These are phyloP conservation scores for Trichacis sp. DNA, from an alignment of 2,888 invertebrate genomes.

Conservation along the genomic window DNA sequence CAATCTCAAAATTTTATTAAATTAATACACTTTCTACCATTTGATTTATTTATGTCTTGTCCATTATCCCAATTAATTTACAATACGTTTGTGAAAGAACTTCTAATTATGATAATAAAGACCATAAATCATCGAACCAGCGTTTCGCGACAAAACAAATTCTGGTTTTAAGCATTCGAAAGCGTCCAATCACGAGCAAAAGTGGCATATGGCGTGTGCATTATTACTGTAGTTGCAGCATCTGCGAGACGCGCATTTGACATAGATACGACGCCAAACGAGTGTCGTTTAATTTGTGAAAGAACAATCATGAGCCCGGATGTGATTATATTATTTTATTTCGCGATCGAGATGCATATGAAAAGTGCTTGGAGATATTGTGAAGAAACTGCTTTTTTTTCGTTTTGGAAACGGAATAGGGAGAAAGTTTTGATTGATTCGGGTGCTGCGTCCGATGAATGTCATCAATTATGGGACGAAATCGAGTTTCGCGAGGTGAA, in stretches of 20 bases:
- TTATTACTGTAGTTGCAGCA: neutral
- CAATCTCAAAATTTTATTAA: too few species aligned
- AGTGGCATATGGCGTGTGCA: neutral
- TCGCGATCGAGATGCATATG: too few species aligned
- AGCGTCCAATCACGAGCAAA: neutral
- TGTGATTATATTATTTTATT: too few species aligned
- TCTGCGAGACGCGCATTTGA: neutral
- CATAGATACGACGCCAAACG: constrained; percentile 2
- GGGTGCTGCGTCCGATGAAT: neutral
- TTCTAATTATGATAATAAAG: too few species aligned
- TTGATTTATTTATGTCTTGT: too few species aligned
- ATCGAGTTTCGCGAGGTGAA: neutral
- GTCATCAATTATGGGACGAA: neutral
- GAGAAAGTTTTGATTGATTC: constrained; percentile 10
- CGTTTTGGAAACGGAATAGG: neutral
- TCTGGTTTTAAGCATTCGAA: neutral
- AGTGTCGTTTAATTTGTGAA: constrained; percentile 14
- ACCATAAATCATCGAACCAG: too few species aligned
- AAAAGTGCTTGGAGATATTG: too few species aligned
- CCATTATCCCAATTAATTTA: too few species aligned
- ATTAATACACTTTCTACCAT: too few species aligned
- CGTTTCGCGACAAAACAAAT: neutral
- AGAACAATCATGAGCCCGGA: neutral
- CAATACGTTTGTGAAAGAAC: too few species aligned
- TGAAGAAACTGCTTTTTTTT: neutral